Conservation (phyloP, 2,888 invertebrate genomes). For the Cheilosia urbana region DNA sequence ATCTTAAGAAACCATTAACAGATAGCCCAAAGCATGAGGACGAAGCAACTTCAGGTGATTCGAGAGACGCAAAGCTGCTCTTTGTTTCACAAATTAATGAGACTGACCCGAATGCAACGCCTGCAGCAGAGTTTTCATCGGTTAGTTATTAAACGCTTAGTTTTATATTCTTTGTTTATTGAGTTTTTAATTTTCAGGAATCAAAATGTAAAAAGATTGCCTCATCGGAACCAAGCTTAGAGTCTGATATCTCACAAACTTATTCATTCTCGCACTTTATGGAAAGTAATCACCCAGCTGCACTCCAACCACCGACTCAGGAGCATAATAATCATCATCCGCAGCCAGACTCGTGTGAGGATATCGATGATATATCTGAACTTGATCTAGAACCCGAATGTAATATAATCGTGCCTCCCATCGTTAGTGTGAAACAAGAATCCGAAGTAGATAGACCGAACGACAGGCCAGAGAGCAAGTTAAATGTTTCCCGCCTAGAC, state of each 20-base stretch:
- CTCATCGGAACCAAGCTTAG: slow-evolving; percentile 47
- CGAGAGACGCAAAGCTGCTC: slow-evolving; percentile 1
- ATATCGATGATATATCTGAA: slow-evolving; percentile 38
- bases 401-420: slow-evolving; percentile 43
- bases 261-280: slow-evolving; percentile 58
- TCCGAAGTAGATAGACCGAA: slow-evolving; percentile 10
- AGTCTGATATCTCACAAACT: slow-evolving; percentile 44
- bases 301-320: background rate
- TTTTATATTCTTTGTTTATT: background rate
- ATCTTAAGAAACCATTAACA: slow-evolving; percentile 37
- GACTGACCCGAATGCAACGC: slow-evolving; percentile 44
- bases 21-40: slow-evolving; percentile 12
- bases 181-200: slow-evolving; percentile 15
- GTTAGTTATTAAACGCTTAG: slow-evolving; percentile 8
- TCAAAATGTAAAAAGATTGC: slow-evolving; percentile 38
- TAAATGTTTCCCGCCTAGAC: slow-evolving; percentile 49
- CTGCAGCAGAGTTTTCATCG: slow-evolving; percentile 2
- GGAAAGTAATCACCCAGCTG: slow-evolving; percentile 35
- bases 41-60: background rate
- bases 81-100: slow-evolving; percentile 23
- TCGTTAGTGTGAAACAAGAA: slow-evolving; percentile 64
- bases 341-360: slow-evolving; percentile 30
- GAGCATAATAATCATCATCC: background rate
- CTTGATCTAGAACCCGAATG: slow-evolving; percentile 59
- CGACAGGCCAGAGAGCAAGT: slow-evolving; percentile 24